phyloP scores from a whole-genome alignment of 2,113 vertebrate genomes.

The Empidonax traillii region DNA sequence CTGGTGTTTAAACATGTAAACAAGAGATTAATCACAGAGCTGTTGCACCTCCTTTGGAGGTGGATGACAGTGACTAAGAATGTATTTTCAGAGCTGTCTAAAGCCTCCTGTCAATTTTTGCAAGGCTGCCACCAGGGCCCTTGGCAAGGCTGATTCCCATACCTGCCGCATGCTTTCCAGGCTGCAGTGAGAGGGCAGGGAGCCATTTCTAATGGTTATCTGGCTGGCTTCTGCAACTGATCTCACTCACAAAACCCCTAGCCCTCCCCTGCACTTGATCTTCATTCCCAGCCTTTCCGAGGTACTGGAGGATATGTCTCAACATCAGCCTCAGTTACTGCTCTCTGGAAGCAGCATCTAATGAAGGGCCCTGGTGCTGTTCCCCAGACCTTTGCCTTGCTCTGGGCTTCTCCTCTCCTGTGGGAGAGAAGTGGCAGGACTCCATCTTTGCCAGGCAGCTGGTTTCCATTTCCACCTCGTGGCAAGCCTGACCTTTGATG shows the following conservation, averaged over 20 bases:
- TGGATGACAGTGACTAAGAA: constrained; percentile 56
- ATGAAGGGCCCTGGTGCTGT: neutral
- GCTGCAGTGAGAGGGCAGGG: neutral
- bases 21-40: constrained; percentile 41
- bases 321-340: fast-evolving
- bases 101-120: neutral
- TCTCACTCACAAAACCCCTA: neutral
- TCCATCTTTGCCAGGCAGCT: neutral
- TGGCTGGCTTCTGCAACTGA: neutral
- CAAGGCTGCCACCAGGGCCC: neutral
- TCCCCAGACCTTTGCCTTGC: neutral
- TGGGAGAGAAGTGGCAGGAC: neutral
- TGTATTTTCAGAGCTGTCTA: constrained; percentile 59
- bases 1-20: constrained; percentile 7
- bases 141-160: neutral
- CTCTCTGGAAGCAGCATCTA: neutral
- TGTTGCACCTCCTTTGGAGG: constrained; percentile 35
- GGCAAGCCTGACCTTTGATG: constrained; percentile 51
- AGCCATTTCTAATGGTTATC: neutral
- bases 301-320: neutral
- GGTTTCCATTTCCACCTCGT: neutral
- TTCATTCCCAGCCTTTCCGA: neutral
- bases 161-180: neutral
- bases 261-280: neutral
- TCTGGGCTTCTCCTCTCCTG: neutral